Conservation (phyloP, 2,797 vertebrate species). For the Salmo trutta region DNA sequence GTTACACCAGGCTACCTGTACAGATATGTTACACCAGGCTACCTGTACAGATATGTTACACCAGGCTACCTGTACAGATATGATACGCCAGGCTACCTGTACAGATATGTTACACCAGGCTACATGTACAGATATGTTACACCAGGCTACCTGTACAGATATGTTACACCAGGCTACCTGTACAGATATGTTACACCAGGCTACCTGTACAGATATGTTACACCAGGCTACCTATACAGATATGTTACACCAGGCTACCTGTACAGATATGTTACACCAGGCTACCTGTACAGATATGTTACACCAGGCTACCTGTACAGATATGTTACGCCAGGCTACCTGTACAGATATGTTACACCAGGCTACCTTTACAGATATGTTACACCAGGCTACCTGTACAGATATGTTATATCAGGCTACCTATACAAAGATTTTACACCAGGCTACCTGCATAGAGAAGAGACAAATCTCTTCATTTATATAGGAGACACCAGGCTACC, state of each 20-base stretch:
- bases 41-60: too few relatives aligned
- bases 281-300: too few relatives aligned
- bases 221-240: neutral
- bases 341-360: neutral
- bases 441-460: neutral
- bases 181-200: too few relatives aligned
- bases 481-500: neutral
- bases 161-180: neutral
- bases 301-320: too few relatives aligned
- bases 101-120: too few relatives aligned
- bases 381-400: neutral
- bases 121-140: too few relatives aligned
- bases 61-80: neutral
- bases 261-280: neutral
- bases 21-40: neutral
- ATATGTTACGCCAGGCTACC: too few relatives aligned
- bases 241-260: neutral
- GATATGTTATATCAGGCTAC: neutral
- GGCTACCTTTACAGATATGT: neutral
- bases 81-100: too few relatives aligned
- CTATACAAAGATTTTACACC: too few relatives aligned
- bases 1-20: neutral
- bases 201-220: too few relatives aligned
- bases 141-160: neutral
- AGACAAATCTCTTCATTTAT: too few relatives aligned